phyloP scores from a whole-genome alignment of 2,888 invertebrate genomes.

The Andrena bucephala region DNA sequence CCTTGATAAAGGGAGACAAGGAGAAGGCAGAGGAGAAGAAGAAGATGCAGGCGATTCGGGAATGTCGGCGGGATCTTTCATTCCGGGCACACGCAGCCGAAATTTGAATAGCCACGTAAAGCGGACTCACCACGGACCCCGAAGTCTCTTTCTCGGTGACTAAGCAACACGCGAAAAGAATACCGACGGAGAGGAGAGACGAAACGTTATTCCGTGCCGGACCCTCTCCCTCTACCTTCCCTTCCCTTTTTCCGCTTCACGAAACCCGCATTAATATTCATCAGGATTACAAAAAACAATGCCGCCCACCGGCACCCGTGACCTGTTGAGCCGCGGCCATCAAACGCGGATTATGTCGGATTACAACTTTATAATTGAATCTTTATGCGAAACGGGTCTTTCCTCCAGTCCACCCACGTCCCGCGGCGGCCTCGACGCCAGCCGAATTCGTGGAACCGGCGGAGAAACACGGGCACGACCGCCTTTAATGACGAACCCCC shows the following conservation, averaged over 20 bases:
- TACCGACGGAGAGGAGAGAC: constrained; percentile 71
- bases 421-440: constrained; percentile 31
- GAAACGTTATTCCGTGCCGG: constrained; percentile 1
- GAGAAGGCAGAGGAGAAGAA: constrained; percentile 14
- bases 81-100: constrained; percentile 81
- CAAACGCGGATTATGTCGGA: constrained; percentile 80
- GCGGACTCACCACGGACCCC: constrained; percentile 74
- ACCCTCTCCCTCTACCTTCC: not conserved
- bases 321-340: constrained; percentile 80
- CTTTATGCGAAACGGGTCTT: constrained; percentile 73
- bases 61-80: constrained; percentile 73
- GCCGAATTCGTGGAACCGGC: constrained; percentile 56
- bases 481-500: constrained; percentile 33
- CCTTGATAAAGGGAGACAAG: not conserved
- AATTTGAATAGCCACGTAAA: constrained; percentile 82
- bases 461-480: constrained; percentile 45
- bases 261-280: constrained; percentile 82
- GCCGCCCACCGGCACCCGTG: constrained; percentile 77
- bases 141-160: constrained; percentile 75
- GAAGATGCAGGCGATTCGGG: constrained; percentile 42
- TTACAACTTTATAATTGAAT: constrained; percentile 82
- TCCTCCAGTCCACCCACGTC: constrained; percentile 66
- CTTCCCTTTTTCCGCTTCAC: constrained; percentile 38
- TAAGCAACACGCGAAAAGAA: constrained; percentile 84
- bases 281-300: constrained; percentile 82